Evolutionary conservation across 2,797 vertebrate species (phyloP), one percentile per base, ranked within the genome.

Genomic region (Halcyon badia): DNA sequence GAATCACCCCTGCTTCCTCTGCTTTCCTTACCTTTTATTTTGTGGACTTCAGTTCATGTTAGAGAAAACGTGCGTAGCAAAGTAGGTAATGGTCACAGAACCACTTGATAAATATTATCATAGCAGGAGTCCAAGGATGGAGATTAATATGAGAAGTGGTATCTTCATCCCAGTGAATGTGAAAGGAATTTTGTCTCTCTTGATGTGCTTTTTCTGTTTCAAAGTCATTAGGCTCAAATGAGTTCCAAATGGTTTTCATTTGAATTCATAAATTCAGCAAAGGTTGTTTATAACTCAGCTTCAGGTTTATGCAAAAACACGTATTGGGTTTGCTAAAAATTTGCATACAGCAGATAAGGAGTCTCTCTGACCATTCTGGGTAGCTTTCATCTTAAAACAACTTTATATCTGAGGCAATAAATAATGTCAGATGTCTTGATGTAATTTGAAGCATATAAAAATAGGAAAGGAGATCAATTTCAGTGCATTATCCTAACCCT

Each of bases 371-470:
- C 72, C 30, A 60, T 54, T 86, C 28, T 57, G 94, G 56, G 66
- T 90, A 92, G 11, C 31, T 94, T 96, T 95, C 72, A 75, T 95
- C 76, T 87, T 89, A 82, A 93, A 94, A 77, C 58, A 84, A 51
- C 30, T 78, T 92, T 35, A 84, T 26, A 76, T 84, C 72, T 84
- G 73, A 84, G 39, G 56, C 44, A 90, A 87, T 24, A 82, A 85
- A 93, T 77, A 65, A 62, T 69, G 33, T 83, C 79, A 92, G 73
- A 52, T 91, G 41, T 56, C 76, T 85, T 66, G 31, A 92, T 78
- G 48, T 72, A 75, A 69, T 88, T 44, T 88, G 49, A 87, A 92
- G 49, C 25, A 52, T 42, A 75, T 69, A 82, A 80, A 94, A 93
- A 77, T 48, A 82, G 42, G 11, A 92, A 93, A 90, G 52, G 15